These are phyloP conservation scores for Dyspetes luteomarginatus DNA, from an alignment of 2,888 invertebrate species.

Conservation along the genomic window DNA sequence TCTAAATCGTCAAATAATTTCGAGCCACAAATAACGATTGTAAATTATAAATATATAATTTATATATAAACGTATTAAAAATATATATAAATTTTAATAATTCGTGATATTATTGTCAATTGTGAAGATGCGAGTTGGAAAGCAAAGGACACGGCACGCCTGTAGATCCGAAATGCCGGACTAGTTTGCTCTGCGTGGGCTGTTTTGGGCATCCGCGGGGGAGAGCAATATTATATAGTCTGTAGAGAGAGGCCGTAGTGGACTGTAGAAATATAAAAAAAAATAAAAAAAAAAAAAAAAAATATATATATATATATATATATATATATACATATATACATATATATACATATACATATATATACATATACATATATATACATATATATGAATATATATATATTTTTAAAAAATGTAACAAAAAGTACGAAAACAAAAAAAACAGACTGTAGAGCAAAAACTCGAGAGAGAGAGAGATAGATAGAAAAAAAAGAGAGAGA, in stretches of 20 bases:
- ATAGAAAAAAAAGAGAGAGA: constrained; percentile 48
- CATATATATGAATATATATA: constrained; percentile 11
- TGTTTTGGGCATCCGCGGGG: constrained; percentile 45
- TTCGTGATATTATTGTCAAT: constrained; percentile 46
- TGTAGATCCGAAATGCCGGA: constrained; percentile 81
- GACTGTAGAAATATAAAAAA: constrained; percentile 48
- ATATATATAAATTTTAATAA: constrained; percentile 28
- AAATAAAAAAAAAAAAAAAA: constrained; percentile 12
- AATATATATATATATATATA: constrained; percentile 11
- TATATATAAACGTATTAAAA: neutral
- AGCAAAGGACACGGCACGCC: constrained; percentile 79
- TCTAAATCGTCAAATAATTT: neutral
- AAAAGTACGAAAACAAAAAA: constrained; percentile 56
- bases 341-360: constrained; percentile 15
- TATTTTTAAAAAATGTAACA: constrained; percentile 38
- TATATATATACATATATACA: constrained; percentile 10
- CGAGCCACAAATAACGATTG: neutral
- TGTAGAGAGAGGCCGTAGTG: constrained; percentile 64
- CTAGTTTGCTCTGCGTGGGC: constrained; percentile 71
- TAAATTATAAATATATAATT: neutral
- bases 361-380: constrained; percentile 10
- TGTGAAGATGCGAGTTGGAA: constrained; percentile 77
- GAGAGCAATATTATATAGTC: constrained; percentile 58
- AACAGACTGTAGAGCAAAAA: constrained; percentile 50
- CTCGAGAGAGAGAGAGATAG: constrained; percentile 42